A percentile compares a stretch with the other conserved stretches of the same genome.
Evolutionary conservation across 2,888 invertebrate genomes (phyloP).

Genomic region (Mayetiola destructor): DNA sequence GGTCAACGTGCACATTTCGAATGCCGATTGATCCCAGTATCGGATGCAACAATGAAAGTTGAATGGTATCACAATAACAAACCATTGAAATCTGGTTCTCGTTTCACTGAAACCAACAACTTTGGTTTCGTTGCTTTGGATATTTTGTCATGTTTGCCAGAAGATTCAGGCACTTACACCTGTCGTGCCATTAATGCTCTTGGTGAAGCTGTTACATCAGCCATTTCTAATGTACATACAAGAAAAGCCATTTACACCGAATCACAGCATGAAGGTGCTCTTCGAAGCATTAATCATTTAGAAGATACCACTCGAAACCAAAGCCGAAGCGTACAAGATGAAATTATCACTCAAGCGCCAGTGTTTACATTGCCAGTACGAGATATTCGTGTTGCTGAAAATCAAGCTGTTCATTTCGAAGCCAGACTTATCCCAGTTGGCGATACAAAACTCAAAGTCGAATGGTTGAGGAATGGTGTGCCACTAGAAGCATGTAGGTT

Average conservation of each 20-base stretch:
- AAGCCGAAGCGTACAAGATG: slow-evolving; percentile 58
- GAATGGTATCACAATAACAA: slow-evolving; percentile 91
- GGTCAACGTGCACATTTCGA: slow-evolving; percentile 91
- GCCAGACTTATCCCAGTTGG: slow-evolving; percentile 88
- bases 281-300: slow-evolving; percentile 64
- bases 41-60: slow-evolving; percentile 83
- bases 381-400: slow-evolving; percentile 73
- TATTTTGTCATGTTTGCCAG: slow-evolving; percentile 87
- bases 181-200: slow-evolving; percentile 82
- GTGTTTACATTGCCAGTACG: slow-evolving; percentile 84
- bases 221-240: slow-evolving; percentile 69
- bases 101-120: slow-evolving; percentile 91
- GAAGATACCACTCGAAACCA: slow-evolving; percentile 67
- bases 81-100: slow-evolving; percentile 80
- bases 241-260: slow-evolving; percentile 75
- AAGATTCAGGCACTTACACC: slow-evolving; percentile 92
- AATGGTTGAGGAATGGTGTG: slow-evolving; percentile 86
- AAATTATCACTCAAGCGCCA: slow-evolving; percentile 71
- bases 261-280: slow-evolving; percentile 74
- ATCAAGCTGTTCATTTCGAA: slow-evolving; percentile 87
- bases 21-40: slow-evolving; percentile 84
- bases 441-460: slow-evolving; percentile 79
- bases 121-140: slow-evolving; percentile 96
- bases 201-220: slow-evolving; percentile 87
- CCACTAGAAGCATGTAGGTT: slow-evolving; percentile 73